Conservation (phyloP, 2,797 vertebrate species). For the Nyctalus aviator region DNA sequence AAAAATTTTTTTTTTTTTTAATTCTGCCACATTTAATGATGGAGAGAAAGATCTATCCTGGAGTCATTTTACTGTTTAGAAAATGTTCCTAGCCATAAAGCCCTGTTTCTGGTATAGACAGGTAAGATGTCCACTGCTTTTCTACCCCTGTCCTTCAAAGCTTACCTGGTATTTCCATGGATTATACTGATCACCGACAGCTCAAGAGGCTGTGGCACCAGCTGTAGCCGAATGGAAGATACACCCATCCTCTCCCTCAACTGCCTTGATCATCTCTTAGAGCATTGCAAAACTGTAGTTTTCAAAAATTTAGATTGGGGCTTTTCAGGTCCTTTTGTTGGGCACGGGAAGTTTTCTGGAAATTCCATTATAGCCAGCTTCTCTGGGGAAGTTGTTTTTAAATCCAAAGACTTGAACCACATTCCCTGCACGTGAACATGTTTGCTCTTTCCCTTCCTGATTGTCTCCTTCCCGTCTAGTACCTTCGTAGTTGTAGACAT, state of each 20-base stretch:
- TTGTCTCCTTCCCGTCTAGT: conserved; percentile 55
- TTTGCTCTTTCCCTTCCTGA: conserved; percentile 64
- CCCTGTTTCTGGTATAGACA: conserved; percentile 64
- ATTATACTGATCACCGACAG: not conserved
- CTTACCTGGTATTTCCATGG: conserved; percentile 79
- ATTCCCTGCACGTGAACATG: conserved; percentile 76
- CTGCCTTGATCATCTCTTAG: conserved; percentile 73
- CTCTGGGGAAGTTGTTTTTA: conserved; percentile 79
- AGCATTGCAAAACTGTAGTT: conserved; percentile 75
- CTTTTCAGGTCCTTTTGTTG: conserved; percentile 79
- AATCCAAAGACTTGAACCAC: conserved; percentile 44
- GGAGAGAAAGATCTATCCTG: no score
- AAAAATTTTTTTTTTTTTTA: no score
- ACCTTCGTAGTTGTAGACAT: conserved; percentile 76
- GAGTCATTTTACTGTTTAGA: conserved; percentile 77
- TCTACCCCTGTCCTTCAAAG: conserved; percentile 60
- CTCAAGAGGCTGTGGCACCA: conserved; percentile 62
- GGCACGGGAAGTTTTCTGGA: conserved; percentile 70
- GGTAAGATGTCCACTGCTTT: conserved; percentile 68
- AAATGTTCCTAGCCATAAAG: conserved; percentile 83
- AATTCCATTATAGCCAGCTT: conserved; percentile 76
- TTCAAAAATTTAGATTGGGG: conserved; percentile 75
- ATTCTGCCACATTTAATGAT: no score
- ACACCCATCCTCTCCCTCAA: conserved; percentile 41
- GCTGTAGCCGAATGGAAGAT: conserved; percentile 63